A percentile compares a stretch with the other conserved stretches of the same genome.
These are phyloP conservation scores for Lophura swinhoii DNA, from an alignment of 2,797 vertebrate species.

Conservation along the genomic window DNA sequence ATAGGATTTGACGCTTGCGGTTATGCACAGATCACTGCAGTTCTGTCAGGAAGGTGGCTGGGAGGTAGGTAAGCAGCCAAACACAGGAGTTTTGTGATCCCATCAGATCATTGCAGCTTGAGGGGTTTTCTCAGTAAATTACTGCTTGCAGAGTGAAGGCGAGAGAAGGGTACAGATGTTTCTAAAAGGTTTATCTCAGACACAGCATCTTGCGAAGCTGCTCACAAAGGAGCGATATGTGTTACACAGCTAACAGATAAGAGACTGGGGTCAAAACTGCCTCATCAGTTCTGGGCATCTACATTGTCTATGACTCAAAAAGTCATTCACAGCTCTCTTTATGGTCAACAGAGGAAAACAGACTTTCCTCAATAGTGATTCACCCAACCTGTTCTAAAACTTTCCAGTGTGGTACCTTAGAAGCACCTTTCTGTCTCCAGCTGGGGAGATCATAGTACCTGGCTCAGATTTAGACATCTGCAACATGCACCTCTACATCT, in stretches of 20 bases:
- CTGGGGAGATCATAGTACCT: not conserved
- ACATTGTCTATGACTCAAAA: not conserved
- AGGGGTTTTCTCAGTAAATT: not conserved
- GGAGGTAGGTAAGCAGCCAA: not conserved
- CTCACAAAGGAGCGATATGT: not conserved
- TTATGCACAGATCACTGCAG: not conserved
- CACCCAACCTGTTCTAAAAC: not conserved
- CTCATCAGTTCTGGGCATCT: not conserved
- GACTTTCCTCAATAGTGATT: not conserved
- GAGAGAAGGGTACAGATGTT: accelerated
- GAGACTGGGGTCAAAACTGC: accelerated
- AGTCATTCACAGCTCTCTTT: not conserved
- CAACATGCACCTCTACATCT: not conserved
- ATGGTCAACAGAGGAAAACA: not conserved
- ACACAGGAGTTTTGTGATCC: not conserved
- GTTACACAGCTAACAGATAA: not conserved
- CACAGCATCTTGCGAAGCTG: not conserved
- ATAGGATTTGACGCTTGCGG: not conserved
- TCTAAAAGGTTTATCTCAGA: not conserved
- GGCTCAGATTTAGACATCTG: not conserved
- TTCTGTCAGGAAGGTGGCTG: not conserved
- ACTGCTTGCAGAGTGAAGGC: not conserved
- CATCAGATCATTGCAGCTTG: not conserved
- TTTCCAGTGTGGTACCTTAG: not conserved
- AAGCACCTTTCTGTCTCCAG: not conserved